Base-by-base conservation (phyloP, 2,113 vertebrate species). In the Anolis carolinensis region DNA sequence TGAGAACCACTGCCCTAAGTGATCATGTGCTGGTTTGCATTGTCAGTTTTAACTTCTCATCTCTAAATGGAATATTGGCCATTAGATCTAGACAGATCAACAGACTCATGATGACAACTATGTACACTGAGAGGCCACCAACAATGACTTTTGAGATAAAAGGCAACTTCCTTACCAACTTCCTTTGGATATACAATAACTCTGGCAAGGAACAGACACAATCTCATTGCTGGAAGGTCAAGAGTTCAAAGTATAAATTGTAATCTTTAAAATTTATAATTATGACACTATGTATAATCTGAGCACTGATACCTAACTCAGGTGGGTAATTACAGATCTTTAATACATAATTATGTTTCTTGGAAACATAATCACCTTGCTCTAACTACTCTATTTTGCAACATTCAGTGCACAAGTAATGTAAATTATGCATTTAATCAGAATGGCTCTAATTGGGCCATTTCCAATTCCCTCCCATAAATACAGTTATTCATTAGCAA, bases 401-500 rank as follows among this genome's bases (percentile, higher is more conserved):
- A 95, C 92, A 95, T 89, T 93, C 86, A 93, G 86, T 89, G 92
- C 82, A 90, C 89, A 92, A 93, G 85, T 94, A 95, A 96, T 94
- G 94, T 86, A 94, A 95, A 96, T 95, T 95, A 95, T 93, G 95
- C 94, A 4, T 91, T 94, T 96, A 93, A 94, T 94, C 94, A 89
- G 90, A 93, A 93, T 87, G 23, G 59, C 90, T 86, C 81, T 80
- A 71, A 92, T 94, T 89, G 86, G 89, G 71, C 79, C 87, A 91
- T 94, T 93, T 93, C 90, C 94, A 95, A 89, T 93, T 93, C 52
- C 87, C 89, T 94, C 87, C 93, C 90, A 92, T 92, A 94, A 94
- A 91, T 90, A 89, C 89, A 78, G 50, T 89, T 91, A 89, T 92
- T 94, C 91, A 89, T 90, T 93, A 91, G 83, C 25, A 84, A 59